A percentile compares a stretch with the other conserved stretches of the same genome.
phyloP scores from a whole-genome alignment of 2,888 invertebrate species.

The Trichacis sp. region DNA sequence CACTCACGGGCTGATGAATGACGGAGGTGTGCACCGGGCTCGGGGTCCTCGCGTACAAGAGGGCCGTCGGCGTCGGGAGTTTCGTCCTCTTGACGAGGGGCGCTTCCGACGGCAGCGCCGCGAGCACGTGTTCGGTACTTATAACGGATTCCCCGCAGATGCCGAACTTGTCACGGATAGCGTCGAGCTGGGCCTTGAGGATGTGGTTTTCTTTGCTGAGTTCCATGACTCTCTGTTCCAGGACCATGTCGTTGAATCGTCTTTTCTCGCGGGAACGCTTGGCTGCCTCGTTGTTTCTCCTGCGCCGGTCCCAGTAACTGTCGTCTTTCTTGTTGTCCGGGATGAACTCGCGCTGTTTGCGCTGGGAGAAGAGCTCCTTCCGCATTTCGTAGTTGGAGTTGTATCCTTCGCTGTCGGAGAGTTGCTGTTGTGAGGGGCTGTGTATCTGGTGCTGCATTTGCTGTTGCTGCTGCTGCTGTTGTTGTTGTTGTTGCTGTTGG shows the following conservation, averaged over 20 bases:
- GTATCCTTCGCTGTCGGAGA: conserved; percentile 62
- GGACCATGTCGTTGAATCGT: conserved; percentile 95
- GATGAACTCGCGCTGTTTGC: conserved; percentile 96
- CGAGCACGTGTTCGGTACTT: conserved; percentile 89
- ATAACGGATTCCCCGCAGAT: conserved; percentile 89
- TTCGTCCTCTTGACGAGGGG: conserved; percentile 84
- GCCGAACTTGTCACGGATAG: conserved; percentile 93
- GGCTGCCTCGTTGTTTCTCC: conserved; percentile 97
- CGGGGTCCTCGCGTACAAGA: conserved; percentile 73
- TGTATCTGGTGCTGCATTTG: conserved; percentile 67
- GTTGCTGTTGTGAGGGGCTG: conserved; percentile 57
- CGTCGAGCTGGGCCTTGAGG: conserved; percentile 90
- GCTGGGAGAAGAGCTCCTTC: conserved; percentile 88
- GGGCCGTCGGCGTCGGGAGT: conserved; percentile 57
- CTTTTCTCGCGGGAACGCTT: conserved; percentile 96
- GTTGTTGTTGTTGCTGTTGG: conserved; percentile 49
- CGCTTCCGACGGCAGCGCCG: conserved; percentile 87
- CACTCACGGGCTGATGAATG: conserved; percentile 72
- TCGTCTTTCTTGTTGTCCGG: conserved; percentile 97
- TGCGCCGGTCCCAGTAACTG: conserved; percentile 95
- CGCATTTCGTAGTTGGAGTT: conserved; percentile 70
- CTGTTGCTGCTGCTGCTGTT: conserved; percentile 42
- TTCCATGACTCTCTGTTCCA: conserved; percentile 94
- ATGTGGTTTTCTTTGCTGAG: conserved; percentile 96
- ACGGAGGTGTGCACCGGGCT: conserved; percentile 75